phyloP scores from a whole-genome alignment of 2,113 vertebrate species.

The Bombycilla garrulus region DNA sequence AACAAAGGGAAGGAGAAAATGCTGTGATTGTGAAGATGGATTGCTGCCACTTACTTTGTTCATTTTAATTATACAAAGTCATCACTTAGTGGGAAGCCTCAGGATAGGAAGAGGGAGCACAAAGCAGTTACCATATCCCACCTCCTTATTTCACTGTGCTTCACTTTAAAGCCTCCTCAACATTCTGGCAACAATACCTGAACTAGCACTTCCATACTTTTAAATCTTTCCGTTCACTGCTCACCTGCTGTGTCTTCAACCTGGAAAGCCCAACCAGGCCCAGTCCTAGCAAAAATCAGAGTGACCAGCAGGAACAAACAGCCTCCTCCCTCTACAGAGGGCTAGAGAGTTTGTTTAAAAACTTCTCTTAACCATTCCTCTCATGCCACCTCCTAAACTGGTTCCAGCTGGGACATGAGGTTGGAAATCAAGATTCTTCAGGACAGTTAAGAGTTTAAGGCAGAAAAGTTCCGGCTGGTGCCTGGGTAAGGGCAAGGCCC shows the following conservation, averaged over 20 bases:
- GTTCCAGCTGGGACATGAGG: background rate
- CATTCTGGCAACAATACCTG: slow-evolving; percentile 14
- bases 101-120: slow-evolving; percentile 17
- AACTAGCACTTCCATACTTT: background rate
- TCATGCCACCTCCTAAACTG: background rate
- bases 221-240: background rate
- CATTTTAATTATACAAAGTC: slow-evolving; percentile 75
- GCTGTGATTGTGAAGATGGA: slow-evolving; percentile 66
- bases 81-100: slow-evolving; percentile 62
- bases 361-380: background rate
- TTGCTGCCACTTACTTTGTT: slow-evolving; percentile 63
- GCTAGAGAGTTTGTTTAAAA: background rate
- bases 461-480: background rate
- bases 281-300: background rate
- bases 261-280: background rate
- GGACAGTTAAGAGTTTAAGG: background rate
- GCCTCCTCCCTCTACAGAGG: accelerated
- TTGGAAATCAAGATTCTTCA: background rate
- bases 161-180: slow-evolving; percentile 15
- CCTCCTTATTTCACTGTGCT: slow-evolving; percentile 13
- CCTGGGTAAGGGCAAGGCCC: background rate
- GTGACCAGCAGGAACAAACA: background rate
- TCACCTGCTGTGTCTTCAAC: background rate
- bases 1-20: slow-evolving; percentile 67
- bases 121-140: slow-evolving; percentile 1